These are phyloP conservation scores for Microcebus jonahi DNA, from an alignment of 2,113 vertebrate species.

Conservation along the genomic window DNA sequence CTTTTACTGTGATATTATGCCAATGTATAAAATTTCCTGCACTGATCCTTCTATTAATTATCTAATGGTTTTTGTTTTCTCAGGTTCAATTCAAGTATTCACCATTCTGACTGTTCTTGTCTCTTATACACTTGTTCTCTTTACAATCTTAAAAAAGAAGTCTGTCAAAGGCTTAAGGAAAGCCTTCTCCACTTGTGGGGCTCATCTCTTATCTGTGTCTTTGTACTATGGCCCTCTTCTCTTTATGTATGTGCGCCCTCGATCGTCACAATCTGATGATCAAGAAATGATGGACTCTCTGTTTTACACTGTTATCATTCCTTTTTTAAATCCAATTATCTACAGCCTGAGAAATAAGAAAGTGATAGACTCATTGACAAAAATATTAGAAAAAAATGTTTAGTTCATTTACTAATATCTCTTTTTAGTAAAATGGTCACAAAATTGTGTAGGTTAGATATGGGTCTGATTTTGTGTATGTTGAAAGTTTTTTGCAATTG, in stretches of 20 bases:
- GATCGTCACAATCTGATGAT: neutral
- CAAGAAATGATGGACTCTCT: constrained; percentile 37
- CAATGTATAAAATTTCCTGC: no score
- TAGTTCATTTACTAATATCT: neutral
- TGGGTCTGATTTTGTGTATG: neutral
- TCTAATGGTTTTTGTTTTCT: no score
- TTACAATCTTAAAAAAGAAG: constrained; percentile 38
- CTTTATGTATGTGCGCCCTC: constrained; percentile 45
- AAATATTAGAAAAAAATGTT: neutral
- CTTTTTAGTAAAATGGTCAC: neutral
- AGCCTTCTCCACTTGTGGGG: constrained; percentile 61
- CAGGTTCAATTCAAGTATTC: no score
- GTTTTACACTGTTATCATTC: constrained; percentile 39
- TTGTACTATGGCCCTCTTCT: constrained; percentile 59
- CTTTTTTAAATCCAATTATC: constrained; percentile 54
- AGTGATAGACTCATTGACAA: neutral
- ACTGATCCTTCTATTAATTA: no score
- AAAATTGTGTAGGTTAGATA: neutral
- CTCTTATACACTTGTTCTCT: neutral
- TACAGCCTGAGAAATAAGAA: constrained; percentile 53
- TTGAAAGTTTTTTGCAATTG: neutral
- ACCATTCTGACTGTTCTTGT: neutral
- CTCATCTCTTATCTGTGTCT: constrained; percentile 58
- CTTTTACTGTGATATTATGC: no score
- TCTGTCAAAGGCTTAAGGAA: constrained; percentile 36